These are phyloP conservation scores for Phalacrocorax brasilianus DNA, from an alignment of 2,113 vertebrate genomes.

Conservation along the genomic window DNA sequence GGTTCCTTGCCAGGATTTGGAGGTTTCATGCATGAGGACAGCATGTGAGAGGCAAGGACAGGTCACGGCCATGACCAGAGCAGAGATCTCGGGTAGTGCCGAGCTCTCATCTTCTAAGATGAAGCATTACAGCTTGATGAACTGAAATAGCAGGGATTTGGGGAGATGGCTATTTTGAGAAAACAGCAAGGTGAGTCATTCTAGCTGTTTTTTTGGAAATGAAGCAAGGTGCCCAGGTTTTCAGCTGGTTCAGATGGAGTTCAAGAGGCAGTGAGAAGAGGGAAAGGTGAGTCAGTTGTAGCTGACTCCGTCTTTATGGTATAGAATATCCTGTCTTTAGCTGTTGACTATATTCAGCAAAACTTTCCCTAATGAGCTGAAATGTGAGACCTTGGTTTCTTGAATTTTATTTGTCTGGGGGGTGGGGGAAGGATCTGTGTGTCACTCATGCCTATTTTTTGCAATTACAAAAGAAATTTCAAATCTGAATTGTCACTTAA, in stretches of 20 bases:
- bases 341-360: background rate
- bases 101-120: background rate
- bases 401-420: background rate
- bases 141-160: background rate
- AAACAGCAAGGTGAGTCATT: background rate
- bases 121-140: background rate
- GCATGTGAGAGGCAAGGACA: background rate
- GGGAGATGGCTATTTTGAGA: background rate
- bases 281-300: background rate
- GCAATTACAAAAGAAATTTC: background rate
- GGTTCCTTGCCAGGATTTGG: background rate
- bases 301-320: background rate
- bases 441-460: background rate
- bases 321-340: background rate
- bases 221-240: background rate
- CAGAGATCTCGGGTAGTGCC: background rate
- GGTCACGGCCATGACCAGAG: background rate
- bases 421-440: background rate
- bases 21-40: background rate
- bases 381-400: accelerated
- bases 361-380: background rate
- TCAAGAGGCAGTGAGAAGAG: background rate
- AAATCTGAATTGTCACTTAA: background rate
- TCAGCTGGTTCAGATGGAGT: background rate
- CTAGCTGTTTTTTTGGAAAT: background rate